Conservation (phyloP, 2,888 invertebrate genomes). For the Drosophila mimetica region DNA sequence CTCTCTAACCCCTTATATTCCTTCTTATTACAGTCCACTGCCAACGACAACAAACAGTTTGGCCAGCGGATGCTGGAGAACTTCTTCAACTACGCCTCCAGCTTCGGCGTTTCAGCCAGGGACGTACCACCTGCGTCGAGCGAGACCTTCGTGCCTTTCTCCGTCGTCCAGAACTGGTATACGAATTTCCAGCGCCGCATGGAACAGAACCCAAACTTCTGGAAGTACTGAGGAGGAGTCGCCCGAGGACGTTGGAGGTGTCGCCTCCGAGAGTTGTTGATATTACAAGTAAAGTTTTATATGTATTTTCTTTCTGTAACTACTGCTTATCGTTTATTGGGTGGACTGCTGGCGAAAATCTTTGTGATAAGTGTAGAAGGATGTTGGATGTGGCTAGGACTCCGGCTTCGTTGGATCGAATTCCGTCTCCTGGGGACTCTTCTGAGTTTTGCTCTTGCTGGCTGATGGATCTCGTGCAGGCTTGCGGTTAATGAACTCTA, state of each 20-base stretch:
- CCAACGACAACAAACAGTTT: slow-evolving; percentile 87
- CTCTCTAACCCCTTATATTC: neutral
- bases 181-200: slow-evolving; percentile 95
- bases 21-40: slow-evolving; percentile 73
- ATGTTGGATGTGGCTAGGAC: neutral
- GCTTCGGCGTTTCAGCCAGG: slow-evolving; percentile 92
- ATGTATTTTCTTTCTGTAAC: slow-evolving; percentile 17
- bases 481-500: neutral
- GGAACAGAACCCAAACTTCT: slow-evolving; percentile 96
- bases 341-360: neutral
- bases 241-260: neutral
- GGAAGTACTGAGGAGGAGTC: slow-evolving; percentile 88
- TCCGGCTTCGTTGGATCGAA: neutral
- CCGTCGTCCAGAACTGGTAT: slow-evolving; percentile 96
- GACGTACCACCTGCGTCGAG: slow-evolving; percentile 92
- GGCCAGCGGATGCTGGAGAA: slow-evolving; percentile 96
- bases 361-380: neutral
- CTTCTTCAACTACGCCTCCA: slow-evolving; percentile 96
- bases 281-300: slow-evolving; percentile 33
- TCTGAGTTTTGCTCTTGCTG: neutral
- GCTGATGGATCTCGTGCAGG: neutral
- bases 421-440: neutral
- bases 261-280: slow-evolving; percentile 19
- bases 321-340: neutral
- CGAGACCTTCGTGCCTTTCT: slow-evolving; percentile 93